Conservation (phyloP, 2,113 vertebrate genomes). For the Pelodiscus sinensis region DNA sequence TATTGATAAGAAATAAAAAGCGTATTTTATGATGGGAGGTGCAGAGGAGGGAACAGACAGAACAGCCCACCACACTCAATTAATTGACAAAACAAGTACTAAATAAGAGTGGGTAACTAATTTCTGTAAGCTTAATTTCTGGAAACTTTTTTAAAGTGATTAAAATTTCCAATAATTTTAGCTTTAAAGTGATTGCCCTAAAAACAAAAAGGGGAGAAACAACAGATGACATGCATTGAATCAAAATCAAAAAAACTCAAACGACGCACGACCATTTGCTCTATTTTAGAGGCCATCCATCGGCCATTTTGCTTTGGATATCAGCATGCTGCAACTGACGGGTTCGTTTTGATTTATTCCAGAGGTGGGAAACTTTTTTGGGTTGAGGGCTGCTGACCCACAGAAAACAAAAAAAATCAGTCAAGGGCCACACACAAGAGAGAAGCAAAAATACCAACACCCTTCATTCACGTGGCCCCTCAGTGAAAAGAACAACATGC, state of each 20-base stretch:
- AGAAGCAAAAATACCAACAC: no score
- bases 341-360: no score
- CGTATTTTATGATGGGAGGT: fast-evolving
- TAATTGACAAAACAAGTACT: neutral
- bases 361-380: no score
- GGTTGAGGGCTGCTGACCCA: no score
- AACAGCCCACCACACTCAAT: neutral
- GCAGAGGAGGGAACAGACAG: neutral
- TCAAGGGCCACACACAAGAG: no score
- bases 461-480: no score
- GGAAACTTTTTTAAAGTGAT: neutral
- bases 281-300: neutral
- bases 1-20: neutral
- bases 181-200: neutral
- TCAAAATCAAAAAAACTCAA: neutral
- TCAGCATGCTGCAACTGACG: neutral
- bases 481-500: no score
- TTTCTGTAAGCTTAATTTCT: neutral
- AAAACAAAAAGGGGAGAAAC: neutral
- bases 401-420: no score
- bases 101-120: neutral
- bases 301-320: neutral
- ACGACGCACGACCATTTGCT: neutral
- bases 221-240: neutral
- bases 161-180: neutral